A percentile compares a stretch with the other conserved stretches of the same genome.
Conservation (phyloP, 2,113 vertebrate species). For the Rhipidura dahli region DNA sequence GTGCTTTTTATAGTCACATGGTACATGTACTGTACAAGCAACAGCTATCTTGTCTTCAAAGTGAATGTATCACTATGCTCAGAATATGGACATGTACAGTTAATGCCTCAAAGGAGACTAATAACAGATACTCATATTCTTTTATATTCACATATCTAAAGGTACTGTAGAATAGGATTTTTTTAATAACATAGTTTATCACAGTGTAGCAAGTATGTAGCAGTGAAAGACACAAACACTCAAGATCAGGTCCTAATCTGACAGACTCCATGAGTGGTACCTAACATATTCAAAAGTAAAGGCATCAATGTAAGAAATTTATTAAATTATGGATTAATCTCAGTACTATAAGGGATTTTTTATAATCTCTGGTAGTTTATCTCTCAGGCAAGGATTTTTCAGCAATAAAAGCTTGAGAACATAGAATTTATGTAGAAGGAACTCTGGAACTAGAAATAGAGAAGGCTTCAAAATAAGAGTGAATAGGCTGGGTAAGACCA, state of each 20-base stretch:
- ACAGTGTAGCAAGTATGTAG: background rate
- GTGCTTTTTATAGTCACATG: background rate
- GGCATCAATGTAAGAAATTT: background rate
- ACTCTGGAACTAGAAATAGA: background rate
- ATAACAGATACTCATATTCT: background rate
- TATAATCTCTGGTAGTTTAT: background rate
- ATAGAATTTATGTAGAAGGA: background rate
- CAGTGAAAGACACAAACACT: background rate
- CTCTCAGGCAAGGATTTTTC: background rate
- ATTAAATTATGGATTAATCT: background rate
- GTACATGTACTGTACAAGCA: background rate
- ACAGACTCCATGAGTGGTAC: background rate
- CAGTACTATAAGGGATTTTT: background rate
- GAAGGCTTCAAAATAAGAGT: background rate
- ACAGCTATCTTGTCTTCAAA: background rate
- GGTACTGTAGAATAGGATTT: background rate
- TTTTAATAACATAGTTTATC: background rate
- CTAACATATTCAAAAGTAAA: background rate
- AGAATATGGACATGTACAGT: background rate
- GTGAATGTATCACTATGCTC: background rate
- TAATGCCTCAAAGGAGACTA: background rate
- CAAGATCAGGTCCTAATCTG: background rate
- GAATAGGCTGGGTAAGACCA: background rate
- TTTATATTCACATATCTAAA: background rate
- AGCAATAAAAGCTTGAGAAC: background rate